Conservation (phyloP, 1,140 invertebrate species). For the Drusus annulatus region DNA sequence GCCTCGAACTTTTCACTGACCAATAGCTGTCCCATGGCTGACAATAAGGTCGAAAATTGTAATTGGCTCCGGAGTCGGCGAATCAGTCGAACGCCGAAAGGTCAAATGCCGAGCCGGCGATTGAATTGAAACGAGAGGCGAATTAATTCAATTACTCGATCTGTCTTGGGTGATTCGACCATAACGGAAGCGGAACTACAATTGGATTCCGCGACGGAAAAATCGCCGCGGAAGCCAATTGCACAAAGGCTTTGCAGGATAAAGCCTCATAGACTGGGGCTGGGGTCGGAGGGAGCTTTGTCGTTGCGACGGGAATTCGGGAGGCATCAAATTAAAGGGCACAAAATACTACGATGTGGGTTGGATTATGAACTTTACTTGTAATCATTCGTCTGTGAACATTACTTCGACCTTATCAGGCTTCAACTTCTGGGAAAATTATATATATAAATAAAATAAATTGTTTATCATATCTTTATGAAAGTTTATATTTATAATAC, state of each 20-base stretch:
- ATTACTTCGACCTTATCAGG: not conserved
- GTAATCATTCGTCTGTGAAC: not conserved
- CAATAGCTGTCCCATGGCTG: not conserved
- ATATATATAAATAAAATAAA: too few species aligned
- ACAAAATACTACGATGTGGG: not conserved
- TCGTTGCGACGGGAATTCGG: not conserved
- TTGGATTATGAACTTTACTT: not conserved
- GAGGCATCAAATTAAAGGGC: too few species aligned
- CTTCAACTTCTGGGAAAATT: too few species aligned
- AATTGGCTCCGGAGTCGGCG: not conserved
- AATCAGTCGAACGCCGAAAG: not conserved
- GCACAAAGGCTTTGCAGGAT: not conserved
- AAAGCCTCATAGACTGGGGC: not conserved
- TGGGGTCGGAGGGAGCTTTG: not conserved
- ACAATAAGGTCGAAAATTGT: not conserved
- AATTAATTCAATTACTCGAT: slow-evolving; percentile 10
- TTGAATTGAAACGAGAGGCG: slow-evolving; percentile 12
- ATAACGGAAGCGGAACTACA: not conserved
- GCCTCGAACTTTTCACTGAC: too few species aligned
- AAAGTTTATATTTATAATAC: too few species aligned
- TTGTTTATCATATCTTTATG: too few species aligned
- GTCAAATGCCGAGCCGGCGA: slow-evolving; percentile 11
- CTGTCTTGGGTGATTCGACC: not conserved
- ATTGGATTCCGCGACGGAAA: slow-evolving; percentile 10
- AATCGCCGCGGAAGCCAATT: slow-evolving; percentile 15